phyloP scores from a whole-genome alignment of 2,113 vertebrate genomes.

The Dinomys branickii region DNA sequence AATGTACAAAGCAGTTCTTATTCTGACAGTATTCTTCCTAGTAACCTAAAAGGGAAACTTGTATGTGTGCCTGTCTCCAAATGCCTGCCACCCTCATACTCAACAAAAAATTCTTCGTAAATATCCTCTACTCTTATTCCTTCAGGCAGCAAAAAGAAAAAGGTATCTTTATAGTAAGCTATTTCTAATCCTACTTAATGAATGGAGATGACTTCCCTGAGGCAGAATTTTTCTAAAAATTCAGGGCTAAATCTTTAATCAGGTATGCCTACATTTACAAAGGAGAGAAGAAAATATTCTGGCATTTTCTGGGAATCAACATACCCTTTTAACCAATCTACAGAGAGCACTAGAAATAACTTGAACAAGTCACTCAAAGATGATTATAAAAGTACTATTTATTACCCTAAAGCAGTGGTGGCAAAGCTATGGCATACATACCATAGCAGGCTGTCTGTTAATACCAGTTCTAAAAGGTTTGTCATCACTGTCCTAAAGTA shows the following conservation, averaged over 20 bases:
- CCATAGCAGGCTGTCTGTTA: neutral
- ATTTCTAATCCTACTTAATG: slow-evolving; percentile 43
- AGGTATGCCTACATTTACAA: neutral
- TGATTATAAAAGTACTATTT: neutral
- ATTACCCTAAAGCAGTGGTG: neutral
- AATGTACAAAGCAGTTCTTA: neutral
- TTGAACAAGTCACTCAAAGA: neutral
- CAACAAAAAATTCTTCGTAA: slow-evolving; percentile 15
- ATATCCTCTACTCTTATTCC: slow-evolving; percentile 25
- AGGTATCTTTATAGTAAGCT: neutral
- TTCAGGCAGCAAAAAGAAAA: slow-evolving; percentile 45
- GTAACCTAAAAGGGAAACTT: slow-evolving; percentile 1
- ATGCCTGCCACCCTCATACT: neutral
- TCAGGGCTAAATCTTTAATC: neutral
- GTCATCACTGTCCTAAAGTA: neutral
- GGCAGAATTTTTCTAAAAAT: slow-evolving; percentile 50
- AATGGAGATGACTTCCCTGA: slow-evolving; percentile 6
- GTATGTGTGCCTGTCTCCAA: neutral
- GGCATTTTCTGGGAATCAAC: neutral
- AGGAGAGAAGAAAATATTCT: neutral
- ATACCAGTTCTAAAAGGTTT: neutral
- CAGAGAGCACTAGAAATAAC: neutral
- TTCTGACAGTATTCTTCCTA: slow-evolving; percentile 9
- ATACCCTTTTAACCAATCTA: neutral
- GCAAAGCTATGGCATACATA: neutral